Evolutionary conservation across 2,113 vertebrate genomes (phyloP).

Genomic region (Dasyprocta punctata): DNA sequence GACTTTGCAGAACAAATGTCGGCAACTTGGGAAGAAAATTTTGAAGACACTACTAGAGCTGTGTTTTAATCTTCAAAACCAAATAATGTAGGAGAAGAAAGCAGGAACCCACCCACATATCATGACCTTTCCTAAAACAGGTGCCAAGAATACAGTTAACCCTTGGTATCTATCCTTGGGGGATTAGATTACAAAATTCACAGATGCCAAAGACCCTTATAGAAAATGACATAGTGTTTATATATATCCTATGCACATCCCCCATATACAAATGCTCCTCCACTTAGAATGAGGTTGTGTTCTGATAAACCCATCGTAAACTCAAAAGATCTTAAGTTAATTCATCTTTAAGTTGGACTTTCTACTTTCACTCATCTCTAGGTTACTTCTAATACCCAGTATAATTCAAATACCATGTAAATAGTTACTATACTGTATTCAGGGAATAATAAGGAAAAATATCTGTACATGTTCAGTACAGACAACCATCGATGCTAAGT

Average conservation of each 20-base stretch:
- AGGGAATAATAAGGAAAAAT: background rate
- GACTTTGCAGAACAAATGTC: background rate
- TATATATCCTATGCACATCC: background rate
- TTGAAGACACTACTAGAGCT: background rate
- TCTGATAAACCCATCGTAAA: too few species aligned
- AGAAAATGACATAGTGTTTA: background rate
- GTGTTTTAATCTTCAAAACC: constrained; percentile 11
- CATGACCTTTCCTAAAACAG: constrained; percentile 9
- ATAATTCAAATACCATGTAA: too few species aligned
- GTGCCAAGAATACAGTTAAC: background rate
- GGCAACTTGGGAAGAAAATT: background rate
- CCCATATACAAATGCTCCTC: background rate
- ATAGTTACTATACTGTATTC: background rate
- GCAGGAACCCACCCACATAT: background rate
- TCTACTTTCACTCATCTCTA: background rate
- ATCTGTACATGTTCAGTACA: background rate
- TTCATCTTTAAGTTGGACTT: background rate
- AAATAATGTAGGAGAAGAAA: background rate
- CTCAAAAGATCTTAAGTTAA: background rate
- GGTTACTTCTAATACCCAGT: background rate
- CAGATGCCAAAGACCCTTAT: background rate
- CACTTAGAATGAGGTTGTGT: background rate
- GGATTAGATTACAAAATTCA: background rate
- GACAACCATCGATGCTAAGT: background rate
- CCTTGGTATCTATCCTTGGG: background rate